These are phyloP conservation scores for Drosophila funebris DNA, from an alignment of 1,140 invertebrate species.

Conservation along the genomic window DNA sequence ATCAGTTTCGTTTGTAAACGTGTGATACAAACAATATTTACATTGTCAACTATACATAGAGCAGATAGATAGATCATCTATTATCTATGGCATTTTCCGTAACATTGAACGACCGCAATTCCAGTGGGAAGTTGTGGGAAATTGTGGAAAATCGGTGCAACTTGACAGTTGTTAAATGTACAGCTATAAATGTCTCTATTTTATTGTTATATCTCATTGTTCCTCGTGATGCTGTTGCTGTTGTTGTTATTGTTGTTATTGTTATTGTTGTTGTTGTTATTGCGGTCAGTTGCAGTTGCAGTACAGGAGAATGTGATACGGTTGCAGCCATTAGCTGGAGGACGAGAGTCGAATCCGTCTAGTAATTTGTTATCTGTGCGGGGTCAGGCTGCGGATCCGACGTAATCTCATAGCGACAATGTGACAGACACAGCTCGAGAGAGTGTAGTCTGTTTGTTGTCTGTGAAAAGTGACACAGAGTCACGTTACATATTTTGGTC, in stretches of 20 bases:
- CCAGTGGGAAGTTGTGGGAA: not conserved
- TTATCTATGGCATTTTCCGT: not conserved
- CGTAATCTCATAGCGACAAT: conserved; percentile 34
- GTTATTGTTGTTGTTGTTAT: not conserved
- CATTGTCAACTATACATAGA: not conserved
- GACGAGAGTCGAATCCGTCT: not conserved
- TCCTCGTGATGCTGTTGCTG: not conserved
- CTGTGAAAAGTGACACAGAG: conserved; percentile 60
- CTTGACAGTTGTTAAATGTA: conserved; percentile 32
- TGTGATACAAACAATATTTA: not conserved
- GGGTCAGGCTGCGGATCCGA: not conserved
- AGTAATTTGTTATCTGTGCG: conserved; percentile 11
- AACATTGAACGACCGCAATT: not conserved
- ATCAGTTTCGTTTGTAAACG: no score
- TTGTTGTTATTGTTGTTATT: conserved; percentile 7
- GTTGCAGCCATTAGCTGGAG: conserved; percentile 44
- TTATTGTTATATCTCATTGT: not conserved
- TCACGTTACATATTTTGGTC: conserved; percentile 46
- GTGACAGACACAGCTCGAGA: conserved; percentile 11
- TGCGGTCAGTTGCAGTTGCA: conserved; percentile 20
- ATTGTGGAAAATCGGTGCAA: not conserved
- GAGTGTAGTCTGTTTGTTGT: not conserved
- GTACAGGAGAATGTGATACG: not conserved
- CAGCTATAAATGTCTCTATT: conserved; percentile 33
- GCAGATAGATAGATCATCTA: not conserved